phyloP scores from a whole-genome alignment of 1,140 invertebrate genomes.

The Bilobella aurantiaca region DNA sequence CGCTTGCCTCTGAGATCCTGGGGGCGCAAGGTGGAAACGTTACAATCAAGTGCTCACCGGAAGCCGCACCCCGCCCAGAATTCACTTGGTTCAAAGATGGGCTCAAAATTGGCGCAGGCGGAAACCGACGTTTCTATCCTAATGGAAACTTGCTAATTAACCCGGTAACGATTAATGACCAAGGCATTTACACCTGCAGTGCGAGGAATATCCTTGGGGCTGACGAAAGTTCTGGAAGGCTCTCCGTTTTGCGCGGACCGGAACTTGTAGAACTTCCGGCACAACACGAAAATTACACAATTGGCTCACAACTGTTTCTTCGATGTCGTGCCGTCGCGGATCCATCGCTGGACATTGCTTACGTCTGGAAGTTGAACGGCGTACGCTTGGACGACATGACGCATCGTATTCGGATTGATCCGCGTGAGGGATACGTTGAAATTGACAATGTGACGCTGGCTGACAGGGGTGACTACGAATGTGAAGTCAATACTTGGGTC shows the following conservation, averaged over 20 bases:
- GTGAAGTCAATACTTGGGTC: slow-evolving; percentile 75
- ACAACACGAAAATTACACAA: slow-evolving; percentile 52
- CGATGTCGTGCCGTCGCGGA: slow-evolving; percentile 70
- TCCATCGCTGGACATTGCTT: slow-evolving; percentile 72
- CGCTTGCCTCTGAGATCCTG: slow-evolving; percentile 75
- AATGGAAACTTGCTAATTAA: slow-evolving; percentile 77
- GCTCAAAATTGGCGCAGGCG: slow-evolving; percentile 61
- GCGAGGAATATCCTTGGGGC: slow-evolving; percentile 72
- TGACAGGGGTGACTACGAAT: slow-evolving; percentile 79
- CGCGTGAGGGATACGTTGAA: slow-evolving; percentile 51
- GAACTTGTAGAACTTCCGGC: slow-evolving; percentile 56
- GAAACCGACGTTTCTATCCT: slow-evolving; percentile 63
- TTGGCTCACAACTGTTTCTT: slow-evolving; percentile 59
- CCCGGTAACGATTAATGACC: slow-evolving; percentile 73
- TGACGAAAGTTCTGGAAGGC: slow-evolving; percentile 64
- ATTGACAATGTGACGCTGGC: slow-evolving; percentile 72
- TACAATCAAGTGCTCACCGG: slow-evolving; percentile 82
- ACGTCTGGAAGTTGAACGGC: slow-evolving; percentile 81
- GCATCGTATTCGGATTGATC: slow-evolving; percentile 23
- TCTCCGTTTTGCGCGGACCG: slow-evolving; percentile 72
- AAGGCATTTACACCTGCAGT: slow-evolving; percentile 76
- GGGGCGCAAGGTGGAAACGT: slow-evolving; percentile 82
- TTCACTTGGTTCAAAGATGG: slow-evolving; percentile 89
- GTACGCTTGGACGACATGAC: slow-evolving; percentile 54
- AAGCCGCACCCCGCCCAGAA: slow-evolving; percentile 80